phyloP scores from a whole-genome alignment of 2,888 invertebrate species.

The Trachelus stipa region DNA sequence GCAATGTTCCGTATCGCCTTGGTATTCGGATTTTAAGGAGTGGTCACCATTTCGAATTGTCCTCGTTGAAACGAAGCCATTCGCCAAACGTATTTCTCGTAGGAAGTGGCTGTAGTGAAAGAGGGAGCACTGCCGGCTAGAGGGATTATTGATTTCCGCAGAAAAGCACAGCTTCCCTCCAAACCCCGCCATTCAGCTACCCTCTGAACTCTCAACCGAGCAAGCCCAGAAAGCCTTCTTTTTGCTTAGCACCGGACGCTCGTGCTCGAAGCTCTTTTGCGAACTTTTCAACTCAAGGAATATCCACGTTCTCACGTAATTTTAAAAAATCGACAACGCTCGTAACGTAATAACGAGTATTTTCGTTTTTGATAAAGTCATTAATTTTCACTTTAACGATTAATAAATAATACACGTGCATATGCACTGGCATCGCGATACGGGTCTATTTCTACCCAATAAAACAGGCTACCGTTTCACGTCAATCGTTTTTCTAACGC shows the following conservation, averaged over 20 bases:
- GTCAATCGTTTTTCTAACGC: background rate
- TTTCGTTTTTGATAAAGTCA: background rate
- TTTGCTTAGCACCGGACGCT: conserved; percentile 31
- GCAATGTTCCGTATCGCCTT: background rate
- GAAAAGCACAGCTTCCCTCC: conserved; percentile 52
- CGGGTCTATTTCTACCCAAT: background rate
- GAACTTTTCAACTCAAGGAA: conserved; percentile 31
- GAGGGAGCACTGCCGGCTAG: conserved; percentile 36
- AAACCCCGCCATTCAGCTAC: background rate
- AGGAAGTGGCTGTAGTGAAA: background rate
- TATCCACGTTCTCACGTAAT: conserved; percentile 27
- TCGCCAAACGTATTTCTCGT: background rate
- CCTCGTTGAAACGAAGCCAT: background rate
- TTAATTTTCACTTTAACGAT: background rate
- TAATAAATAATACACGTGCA: background rate
- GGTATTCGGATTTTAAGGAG: background rate
- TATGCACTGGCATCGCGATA: background rate
- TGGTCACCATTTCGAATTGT: background rate
- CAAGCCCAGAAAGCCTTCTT: conserved; percentile 34
- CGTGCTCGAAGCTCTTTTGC: conserved; percentile 29
- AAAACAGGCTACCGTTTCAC: background rate
- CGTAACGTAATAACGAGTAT: background rate
- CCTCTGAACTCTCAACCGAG: conserved; percentile 22
- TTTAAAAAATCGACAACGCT: background rate
- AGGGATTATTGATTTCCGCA: conserved; percentile 60